A percentile compares a stretch with the other conserved stretches of the same genome.
These are phyloP conservation scores for Helicolenus hilgendorfi DNA, from an alignment of 2,797 vertebrate genomes.

Conservation along the genomic window DNA sequence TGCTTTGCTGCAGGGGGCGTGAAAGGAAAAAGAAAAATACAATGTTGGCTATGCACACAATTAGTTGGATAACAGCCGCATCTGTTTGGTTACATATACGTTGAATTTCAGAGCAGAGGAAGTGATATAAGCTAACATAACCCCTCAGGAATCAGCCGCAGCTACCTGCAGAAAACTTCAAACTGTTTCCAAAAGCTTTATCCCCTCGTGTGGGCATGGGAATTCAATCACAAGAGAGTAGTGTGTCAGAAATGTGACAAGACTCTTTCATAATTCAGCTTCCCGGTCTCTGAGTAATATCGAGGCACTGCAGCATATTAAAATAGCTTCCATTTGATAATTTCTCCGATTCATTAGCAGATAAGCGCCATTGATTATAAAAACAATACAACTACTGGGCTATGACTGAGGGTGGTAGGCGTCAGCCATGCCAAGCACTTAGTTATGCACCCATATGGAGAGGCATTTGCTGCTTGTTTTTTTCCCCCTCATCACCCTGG, in stretches of 20 bases:
- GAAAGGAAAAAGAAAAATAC: not conserved
- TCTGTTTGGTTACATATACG: not conserved
- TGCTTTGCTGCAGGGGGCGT: not conserved
- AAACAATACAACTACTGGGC: constrained; percentile 17
- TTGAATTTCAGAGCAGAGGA: not conserved
- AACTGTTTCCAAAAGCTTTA: constrained; percentile 4
- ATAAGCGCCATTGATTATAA: constrained; percentile 1
- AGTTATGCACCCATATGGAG: constrained; percentile 64
- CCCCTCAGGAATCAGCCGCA: not conserved
- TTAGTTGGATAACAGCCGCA: not conserved
- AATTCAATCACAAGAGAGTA: constrained; percentile 23
- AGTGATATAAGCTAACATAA: not conserved
- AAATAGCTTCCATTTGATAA: constrained; percentile 14
- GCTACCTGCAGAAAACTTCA: constrained; percentile 1
- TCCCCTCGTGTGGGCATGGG: not conserved
- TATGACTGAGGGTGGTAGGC: not conserved
- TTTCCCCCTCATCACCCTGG: constrained; percentile 24
- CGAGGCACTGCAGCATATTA: not conserved
- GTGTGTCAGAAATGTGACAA: not conserved
- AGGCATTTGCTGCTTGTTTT: constrained; percentile 45
- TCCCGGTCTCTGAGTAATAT: not conserved
- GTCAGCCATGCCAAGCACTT: constrained; percentile 28
- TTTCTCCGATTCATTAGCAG: constrained; percentile 32
- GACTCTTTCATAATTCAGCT: constrained; percentile 2
- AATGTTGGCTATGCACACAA: not conserved